Evolutionary conservation across 2,113 vertebrate species (phyloP), one percentile per base, ranked within the genome.

Genomic region (Pygoscelis adeliae): DNA sequence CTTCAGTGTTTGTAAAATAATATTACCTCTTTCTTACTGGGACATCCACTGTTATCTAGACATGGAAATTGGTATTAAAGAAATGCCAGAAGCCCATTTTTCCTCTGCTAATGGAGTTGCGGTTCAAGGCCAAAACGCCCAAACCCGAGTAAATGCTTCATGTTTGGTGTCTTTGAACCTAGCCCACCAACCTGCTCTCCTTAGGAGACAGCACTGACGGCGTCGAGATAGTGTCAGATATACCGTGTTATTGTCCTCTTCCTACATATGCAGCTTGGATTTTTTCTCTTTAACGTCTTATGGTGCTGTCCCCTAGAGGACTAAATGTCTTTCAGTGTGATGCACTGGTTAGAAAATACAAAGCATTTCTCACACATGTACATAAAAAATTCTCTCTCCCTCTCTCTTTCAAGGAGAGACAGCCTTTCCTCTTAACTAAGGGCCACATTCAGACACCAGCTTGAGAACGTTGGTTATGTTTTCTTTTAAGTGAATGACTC

Each of bases 201-300:
- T 52, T 40, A 26, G 36, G 46, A 50, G 36, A 20, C 53, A 50
- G 8, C 21, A n/a, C 21, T 15, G 34, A 46, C 17, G 36, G 14
- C 12, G 4, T 26, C 1, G 1, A 25, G 17, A 53, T 27, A 61
- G 4, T 4, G 1, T 5, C 47, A 79, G 22, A 42, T 22, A 36
- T 10, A 4, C 17, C 1, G 0, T 38, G 34, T 34, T 6, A 7
- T 19, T 38, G 40, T 36, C 34, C 18, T 53, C 23, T 71, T 44
- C 63, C 32, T 61, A n/a, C 30, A 16, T 22, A 7, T 19, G 18
- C 65, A 47, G 18, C 38, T 40, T 59, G 36, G 15, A 25, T 44
- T 87, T 78, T 52, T 67, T 50, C 16, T 50, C 14, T 32, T 52
- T 52, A 13, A 14, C 16, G 6, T 36, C 36, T 70, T 26, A 11